These are phyloP conservation scores for Chlorodrepanis virens DNA, from an alignment of 2,113 vertebrate species.

Conservation along the genomic window DNA sequence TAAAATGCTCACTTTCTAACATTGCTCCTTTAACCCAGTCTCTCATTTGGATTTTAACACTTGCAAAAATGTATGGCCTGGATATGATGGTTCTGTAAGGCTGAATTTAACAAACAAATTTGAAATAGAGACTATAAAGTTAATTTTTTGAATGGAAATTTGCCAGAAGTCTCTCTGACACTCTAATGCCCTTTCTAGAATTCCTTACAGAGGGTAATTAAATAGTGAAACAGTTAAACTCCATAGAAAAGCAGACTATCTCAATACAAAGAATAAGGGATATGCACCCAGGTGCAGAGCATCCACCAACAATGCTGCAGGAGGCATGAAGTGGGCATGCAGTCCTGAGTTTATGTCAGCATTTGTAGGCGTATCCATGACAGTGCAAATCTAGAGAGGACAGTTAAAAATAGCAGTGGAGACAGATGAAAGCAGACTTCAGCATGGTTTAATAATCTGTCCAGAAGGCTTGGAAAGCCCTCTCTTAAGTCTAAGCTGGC, in stretches of 20 bases:
- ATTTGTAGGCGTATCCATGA: neutral
- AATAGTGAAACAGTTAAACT: neutral
- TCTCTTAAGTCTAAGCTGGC: neutral
- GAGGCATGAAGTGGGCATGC: neutral
- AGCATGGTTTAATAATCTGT: neutral
- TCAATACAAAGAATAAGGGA: neutral
- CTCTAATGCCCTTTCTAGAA: neutral
- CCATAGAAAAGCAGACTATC: neutral
- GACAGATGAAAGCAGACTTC: conserved; percentile 2
- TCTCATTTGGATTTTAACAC: neutral
- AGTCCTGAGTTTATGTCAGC: neutral
- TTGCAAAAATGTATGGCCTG: neutral
- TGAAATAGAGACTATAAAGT: neutral
- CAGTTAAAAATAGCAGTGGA: conserved; percentile 18
- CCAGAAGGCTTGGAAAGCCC: neutral
- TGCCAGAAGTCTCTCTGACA: neutral
- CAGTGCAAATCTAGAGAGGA: neutral
- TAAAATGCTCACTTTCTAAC: neutral
- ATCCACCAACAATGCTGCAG: neutral
- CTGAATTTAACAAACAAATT: neutral
- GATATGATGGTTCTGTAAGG: neutral
- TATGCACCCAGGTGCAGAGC: rapidly evolving
- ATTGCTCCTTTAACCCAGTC: rapidly evolving
- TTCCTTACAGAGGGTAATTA: neutral
- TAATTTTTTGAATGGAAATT: neutral